These are phyloP conservation scores for Penaeus vannamei DNA, from an alignment of 1,140 invertebrate species.

Conservation along the genomic window DNA sequence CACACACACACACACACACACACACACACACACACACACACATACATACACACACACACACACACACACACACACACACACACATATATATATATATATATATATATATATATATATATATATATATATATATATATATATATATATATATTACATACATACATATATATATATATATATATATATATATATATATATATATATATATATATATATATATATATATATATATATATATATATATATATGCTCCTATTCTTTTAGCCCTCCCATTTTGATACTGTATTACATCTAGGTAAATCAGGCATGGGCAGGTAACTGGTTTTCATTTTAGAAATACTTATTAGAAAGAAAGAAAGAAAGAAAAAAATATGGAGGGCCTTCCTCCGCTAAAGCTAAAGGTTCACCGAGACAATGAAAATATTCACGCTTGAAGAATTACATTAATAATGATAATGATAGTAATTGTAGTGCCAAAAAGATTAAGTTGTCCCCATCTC, in stretches of 20 bases:
- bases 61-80: not conserved
- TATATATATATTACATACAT: too few relatives aligned
- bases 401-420: not conserved
- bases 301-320: not conserved
- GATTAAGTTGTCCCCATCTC: not conserved
- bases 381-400: not conserved
- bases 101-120: constrained; percentile 16
- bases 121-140: not conserved
- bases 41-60: not conserved
- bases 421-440: too few relatives aligned
- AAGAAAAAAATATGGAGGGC: not conserved
- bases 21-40: too few relatives aligned
- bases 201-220: constrained; percentile 16
- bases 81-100: constrained; percentile 16
- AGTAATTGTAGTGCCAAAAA: not conserved
- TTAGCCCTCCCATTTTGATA: not conserved
- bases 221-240: constrained; percentile 10
- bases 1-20: too few relatives aligned
- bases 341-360: constrained; percentile 26
- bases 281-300: not conserved
- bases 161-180: constrained; percentile 16
- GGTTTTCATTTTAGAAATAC: too few relatives aligned
- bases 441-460: too few relatives aligned
- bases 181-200: constrained; percentile 6
- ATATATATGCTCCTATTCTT: not conserved